These are phyloP conservation scores for Agrypnia vestita DNA, from an alignment of 1,140 invertebrate genomes.

Conservation along the genomic window DNA sequence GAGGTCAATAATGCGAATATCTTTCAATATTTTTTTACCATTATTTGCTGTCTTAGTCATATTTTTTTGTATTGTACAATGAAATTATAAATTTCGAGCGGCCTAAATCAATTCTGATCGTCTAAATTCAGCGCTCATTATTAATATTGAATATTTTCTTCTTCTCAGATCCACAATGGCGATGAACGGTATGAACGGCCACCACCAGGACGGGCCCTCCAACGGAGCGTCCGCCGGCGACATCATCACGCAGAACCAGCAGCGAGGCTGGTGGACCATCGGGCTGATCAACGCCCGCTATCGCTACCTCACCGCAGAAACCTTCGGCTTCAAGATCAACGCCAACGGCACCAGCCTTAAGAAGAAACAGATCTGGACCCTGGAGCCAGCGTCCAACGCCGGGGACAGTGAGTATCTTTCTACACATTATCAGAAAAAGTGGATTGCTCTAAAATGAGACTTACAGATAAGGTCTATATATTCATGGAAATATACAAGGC, in stretches of 20 bases:
- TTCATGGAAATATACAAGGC: too few species aligned
- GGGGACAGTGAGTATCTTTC: conserved; percentile 80
- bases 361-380: conserved; percentile 96
- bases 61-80: too few species aligned
- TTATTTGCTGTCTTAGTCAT: neutral
- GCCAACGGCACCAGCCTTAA: conserved; percentile 94
- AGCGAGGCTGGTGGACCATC: conserved; percentile 84
- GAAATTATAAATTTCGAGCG: too few species aligned
- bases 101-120: too few species aligned
- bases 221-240: conserved; percentile 72
- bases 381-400: conserved; percentile 83
- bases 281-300: conserved; percentile 93
- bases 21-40: neutral
- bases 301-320: conserved; percentile 97
- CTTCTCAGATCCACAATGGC: conserved; percentile 41
- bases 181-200: conserved; percentile 74
- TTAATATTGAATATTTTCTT: neutral
- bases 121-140: too few species aligned
- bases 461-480: too few species aligned
- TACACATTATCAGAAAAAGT: neutral
- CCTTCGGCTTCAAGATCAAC: conserved; percentile 98
- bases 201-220: conserved; percentile 72
- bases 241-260: conserved; percentile 82
- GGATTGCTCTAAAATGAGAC: too few species aligned
- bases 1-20: too few species aligned